phyloP scores from a whole-genome alignment of 1,140 invertebrate species.

The Drosophila parabipectinata region DNA sequence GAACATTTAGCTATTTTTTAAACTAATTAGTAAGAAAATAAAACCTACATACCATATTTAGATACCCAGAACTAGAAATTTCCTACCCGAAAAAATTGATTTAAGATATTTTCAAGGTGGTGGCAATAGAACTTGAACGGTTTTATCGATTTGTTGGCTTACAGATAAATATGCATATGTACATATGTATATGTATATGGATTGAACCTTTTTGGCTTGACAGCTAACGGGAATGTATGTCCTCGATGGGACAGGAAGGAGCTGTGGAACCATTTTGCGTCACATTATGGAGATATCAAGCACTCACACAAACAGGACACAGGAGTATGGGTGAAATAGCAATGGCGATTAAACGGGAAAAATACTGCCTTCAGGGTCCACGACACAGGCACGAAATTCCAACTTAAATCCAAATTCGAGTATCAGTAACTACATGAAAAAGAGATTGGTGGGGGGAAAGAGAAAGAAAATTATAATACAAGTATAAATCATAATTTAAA shows the following conservation, averaged over 20 bases:
- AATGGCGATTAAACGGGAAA: conserved; percentile 35
- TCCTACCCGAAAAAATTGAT: conserved; percentile 47
- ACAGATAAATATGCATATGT: conserved; percentile 9
- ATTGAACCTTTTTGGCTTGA: conserved; percentile 36
- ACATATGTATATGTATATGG: conserved; percentile 14
- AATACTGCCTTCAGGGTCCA: conserved; percentile 29
- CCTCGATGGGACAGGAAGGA: conserved; percentile 49
- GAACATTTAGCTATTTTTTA: too few relatives aligned
- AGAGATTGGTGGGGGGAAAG: conserved; percentile 7
- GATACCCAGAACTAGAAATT: not conserved
- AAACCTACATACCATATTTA: too few relatives aligned
- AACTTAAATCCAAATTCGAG: conserved; percentile 41
- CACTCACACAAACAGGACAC: conserved; percentile 71
- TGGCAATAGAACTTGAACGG: conserved; percentile 22
- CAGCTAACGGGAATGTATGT: conserved; percentile 49
- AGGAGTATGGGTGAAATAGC: conserved; percentile 32
- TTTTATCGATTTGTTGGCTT: conserved; percentile 60
- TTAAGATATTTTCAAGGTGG: conserved; percentile 48
- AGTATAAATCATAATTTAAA: conserved; percentile 79
- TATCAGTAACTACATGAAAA: conserved; percentile 53
- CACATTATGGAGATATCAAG: conserved; percentile 76
- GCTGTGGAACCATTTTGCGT: conserved; percentile 52
- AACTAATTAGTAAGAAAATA: too few relatives aligned
- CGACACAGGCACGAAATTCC: conserved; percentile 49
- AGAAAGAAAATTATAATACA: conserved; percentile 58